These are phyloP conservation scores for Pimephales promelas DNA, from an alignment of 2,113 vertebrate species.

Conservation along the genomic window DNA sequence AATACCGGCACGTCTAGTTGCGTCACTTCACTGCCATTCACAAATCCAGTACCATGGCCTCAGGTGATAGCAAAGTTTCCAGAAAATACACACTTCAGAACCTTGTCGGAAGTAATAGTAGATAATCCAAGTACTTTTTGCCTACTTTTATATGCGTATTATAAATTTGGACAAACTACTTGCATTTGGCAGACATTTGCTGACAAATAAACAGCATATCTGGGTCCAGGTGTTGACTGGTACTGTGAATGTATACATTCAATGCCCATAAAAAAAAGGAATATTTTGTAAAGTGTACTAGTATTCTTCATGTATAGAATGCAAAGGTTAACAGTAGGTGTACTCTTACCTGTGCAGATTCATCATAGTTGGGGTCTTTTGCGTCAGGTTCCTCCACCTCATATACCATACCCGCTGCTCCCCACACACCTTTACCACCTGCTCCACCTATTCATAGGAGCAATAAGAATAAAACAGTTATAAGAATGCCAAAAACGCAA, in stretches of 20 bases:
- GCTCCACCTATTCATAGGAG: constrained; percentile 76
- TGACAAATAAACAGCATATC: no score
- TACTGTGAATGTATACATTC: neutral
- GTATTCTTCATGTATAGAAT: neutral
- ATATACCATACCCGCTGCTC: constrained; percentile 85
- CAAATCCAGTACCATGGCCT: no score
- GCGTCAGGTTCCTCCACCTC: constrained; percentile 82
- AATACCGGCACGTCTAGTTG: no score
- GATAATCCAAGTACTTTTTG: no score
- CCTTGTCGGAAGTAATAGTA: no score
- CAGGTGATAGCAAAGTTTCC: no score
- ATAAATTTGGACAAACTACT: no score
- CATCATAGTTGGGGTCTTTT: constrained; percentile 86
- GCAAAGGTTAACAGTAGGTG: neutral
- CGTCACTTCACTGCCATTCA: no score
- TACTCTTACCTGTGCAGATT: constrained; percentile 77
- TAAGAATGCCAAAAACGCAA: neutral
- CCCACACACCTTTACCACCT: constrained; percentile 88
- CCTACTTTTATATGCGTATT: no score
- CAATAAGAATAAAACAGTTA: neutral
- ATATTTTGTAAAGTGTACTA: neutral
- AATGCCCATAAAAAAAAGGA: neutral
- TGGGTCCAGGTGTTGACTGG: neutral
- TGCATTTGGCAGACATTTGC: no score
- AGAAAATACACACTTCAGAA: no score